phyloP scores from a whole-genome alignment of 2,888 invertebrate genomes.

The Seladonia tumulorum region DNA sequence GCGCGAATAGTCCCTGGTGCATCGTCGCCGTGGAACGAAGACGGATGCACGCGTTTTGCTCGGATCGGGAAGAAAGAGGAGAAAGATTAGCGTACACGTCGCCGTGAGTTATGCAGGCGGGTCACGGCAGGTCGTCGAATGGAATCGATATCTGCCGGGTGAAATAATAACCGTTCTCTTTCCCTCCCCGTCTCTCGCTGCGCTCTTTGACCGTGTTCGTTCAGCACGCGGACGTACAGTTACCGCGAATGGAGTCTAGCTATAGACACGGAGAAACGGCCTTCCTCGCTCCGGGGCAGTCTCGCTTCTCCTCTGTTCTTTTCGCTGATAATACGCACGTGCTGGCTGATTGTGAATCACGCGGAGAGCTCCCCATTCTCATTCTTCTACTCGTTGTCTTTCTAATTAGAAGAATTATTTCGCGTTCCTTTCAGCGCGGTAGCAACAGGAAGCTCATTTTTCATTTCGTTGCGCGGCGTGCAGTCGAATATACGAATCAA shows the following conservation, averaged over 20 bases:
- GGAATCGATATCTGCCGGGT: conserved; percentile 77
- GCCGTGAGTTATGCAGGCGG: conserved; percentile 76
- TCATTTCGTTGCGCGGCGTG: not conserved
- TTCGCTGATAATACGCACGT: conserved; percentile 43
- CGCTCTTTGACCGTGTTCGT: conserved; percentile 12
- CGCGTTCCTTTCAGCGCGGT: not conserved
- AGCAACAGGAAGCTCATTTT: not conserved
- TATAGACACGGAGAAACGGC: not conserved
- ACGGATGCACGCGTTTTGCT: conserved; percentile 27
- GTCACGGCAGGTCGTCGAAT: conserved; percentile 79
- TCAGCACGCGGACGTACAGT: conserved; percentile 10
- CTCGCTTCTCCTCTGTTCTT: conserved; percentile 30
- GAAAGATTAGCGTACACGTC: conserved; percentile 70
- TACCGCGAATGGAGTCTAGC: conserved; percentile 26
- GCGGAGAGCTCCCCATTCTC: conserved; percentile 13
- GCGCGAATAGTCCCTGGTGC: conserved; percentile 33
- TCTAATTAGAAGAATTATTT: conserved; percentile 26
- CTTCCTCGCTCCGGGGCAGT: conserved; percentile 19
- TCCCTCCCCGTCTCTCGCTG: conserved; percentile 28
- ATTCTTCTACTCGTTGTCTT: conserved; percentile 3
- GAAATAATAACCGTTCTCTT: conserved; percentile 72
- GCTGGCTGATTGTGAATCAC: conserved; percentile 39
- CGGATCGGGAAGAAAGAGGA: conserved; percentile 41
- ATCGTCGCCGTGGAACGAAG: conserved; percentile 23
- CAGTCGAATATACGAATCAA: not conserved